Conservation (phyloP, 1,140 invertebrate genomes). For the Stegodyphus dumicola region DNA sequence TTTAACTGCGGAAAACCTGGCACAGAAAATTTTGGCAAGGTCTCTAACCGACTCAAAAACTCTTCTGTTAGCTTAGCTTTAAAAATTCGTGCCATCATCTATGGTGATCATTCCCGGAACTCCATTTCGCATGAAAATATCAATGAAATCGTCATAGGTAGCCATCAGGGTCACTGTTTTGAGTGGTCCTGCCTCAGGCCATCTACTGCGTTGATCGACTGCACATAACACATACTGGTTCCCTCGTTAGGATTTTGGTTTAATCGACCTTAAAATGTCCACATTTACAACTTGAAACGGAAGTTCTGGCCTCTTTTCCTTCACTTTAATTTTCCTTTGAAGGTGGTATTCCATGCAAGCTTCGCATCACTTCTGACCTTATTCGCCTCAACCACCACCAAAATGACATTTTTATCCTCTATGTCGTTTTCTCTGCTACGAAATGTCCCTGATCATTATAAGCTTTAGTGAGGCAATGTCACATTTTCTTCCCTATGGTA, state of each 20-base stretch:
- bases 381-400: neutral
- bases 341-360: slow-evolving; percentile 3
- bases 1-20: too few species aligned
- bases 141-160: neutral
- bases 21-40: too few species aligned
- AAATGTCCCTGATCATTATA: too few species aligned
- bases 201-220: slow-evolving; percentile 2
- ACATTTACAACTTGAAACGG: too few species aligned
- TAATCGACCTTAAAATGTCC: neutral
- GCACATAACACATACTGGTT: slow-evolving; percentile 4
- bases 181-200: neutral
- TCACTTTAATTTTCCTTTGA: neutral
- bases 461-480: too few species aligned
- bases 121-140: slow-evolving; percentile 1
- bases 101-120: slow-evolving; percentile 10
- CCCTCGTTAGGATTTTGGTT: neutral
- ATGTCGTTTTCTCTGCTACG: too few species aligned
- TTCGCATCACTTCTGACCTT: neutral
- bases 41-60: neutral
- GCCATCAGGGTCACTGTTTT: neutral
- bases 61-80: too few species aligned
- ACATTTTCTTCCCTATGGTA: too few species aligned
- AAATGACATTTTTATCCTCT: slow-evolving; percentile 7
- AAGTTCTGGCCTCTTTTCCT: neutral
- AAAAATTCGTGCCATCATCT: slow-evolving; percentile 21